A percentile compares a stretch with the other conserved stretches of the same genome.
Evolutionary conservation across 2,888 invertebrate species (phyloP).

Genomic region (Apodemia duryi): DNA sequence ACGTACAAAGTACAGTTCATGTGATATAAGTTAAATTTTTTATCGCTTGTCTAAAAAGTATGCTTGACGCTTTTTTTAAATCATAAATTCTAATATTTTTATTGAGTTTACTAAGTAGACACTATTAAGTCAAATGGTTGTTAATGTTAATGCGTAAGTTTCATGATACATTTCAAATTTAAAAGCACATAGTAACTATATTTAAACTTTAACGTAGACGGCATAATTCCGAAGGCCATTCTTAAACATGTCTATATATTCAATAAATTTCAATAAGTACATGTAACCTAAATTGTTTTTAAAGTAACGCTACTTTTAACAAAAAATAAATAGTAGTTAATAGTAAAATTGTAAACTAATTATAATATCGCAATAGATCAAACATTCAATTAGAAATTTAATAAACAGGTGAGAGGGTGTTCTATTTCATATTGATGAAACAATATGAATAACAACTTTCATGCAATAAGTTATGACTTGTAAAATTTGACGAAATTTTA

Average conservation of each 20-base stretch:
- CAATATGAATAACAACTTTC: constrained; percentile 50
- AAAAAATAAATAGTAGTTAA: constrained; percentile 56
- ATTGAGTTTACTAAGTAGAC: background rate
- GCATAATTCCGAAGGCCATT: constrained; percentile 14
- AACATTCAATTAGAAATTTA: constrained; percentile 60
- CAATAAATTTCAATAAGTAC: constrained; percentile 52
- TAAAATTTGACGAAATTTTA: constrained; percentile 34
- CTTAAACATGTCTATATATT: constrained; percentile 25
- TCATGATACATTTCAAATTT: background rate
- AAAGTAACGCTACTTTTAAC: constrained; percentile 52
- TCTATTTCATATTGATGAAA: constrained; percentile 46
- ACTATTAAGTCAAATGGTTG: background rate
- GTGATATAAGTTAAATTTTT: constrained; percentile 3
- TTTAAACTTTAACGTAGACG: constrained; percentile 5
- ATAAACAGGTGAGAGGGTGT: constrained; percentile 43
- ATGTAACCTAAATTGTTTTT: constrained; percentile 40
- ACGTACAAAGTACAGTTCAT: background rate
- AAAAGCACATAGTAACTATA: constrained; percentile 12
- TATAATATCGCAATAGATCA: constrained; percentile 56
- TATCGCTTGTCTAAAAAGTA: background rate
- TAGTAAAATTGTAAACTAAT: constrained; percentile 53
- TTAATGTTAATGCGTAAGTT: background rate
- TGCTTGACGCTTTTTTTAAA: background rate
- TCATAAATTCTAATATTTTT: background rate
- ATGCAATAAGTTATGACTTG: constrained; percentile 32